Evolutionary conservation across 2,888 invertebrate genomes (phyloP), one percentile per base, ranked within the genome.

Genomic region (Pelosia muscerda): DNA sequence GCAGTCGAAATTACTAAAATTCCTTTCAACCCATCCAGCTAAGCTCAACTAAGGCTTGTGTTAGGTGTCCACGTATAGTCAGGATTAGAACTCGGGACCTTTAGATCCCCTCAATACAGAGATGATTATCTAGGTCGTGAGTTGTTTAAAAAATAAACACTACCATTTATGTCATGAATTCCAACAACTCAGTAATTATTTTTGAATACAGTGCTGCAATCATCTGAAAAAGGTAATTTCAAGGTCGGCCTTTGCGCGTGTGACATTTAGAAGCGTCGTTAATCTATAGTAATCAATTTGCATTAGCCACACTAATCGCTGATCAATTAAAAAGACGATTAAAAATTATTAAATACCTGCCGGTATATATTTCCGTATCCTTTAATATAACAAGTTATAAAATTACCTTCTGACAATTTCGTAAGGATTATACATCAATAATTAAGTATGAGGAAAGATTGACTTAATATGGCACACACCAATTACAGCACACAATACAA

Each of bases 401-500:
- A 59, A 23, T 31, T 22, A 11, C 8, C 13, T 22, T 13, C n/a
- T 23, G 23, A 2, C 6, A 15, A 5, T 59, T 19, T 25, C 23
- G 25, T 25, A 19, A 25, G 19, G 25, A 38, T 38, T 31, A 19
- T 23, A 59, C 9, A 23, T 25, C 23, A n/a, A 59, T 3, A 9
- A 59, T 15, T 31, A 58, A 13, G 22, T 34, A 59, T 25, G 38
- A 59, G 38, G 10, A 59, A 59, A 59, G 38, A 25, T 42, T n/a
- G 28, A 6, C 8, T 10, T 11, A n/a, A n/a, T 19, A 13, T 26
- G n/a, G n/a, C 6, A 15, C 34, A 26, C 6, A n/a, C 13, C 26
- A 61, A 42, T 49, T 49, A 26, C 28, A n/a, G n/a, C n/a, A n/a
- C 2, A 49, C 58, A 6, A 54, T 13, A 38, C 31, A 22, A 19